Evolutionary conservation across 2,113 vertebrate genomes (phyloP).

Genomic region (Gnathonemus longibarbis): DNA sequence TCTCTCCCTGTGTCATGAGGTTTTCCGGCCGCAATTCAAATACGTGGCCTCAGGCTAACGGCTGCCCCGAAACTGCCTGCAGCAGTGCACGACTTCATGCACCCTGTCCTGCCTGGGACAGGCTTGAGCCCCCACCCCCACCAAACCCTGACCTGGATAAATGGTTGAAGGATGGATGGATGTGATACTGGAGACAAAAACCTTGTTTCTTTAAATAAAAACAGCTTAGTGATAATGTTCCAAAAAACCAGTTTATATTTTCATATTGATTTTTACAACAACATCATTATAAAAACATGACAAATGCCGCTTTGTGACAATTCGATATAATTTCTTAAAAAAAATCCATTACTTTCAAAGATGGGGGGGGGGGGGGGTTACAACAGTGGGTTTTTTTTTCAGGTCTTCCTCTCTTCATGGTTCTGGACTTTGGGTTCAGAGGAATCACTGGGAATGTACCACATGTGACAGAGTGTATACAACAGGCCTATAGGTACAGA

Average conservation of each 20-base stretch:
- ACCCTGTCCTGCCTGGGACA: background rate
- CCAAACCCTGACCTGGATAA: background rate
- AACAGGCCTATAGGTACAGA: no score
- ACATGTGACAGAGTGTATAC: background rate
- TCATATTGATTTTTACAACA: conserved; percentile 19
- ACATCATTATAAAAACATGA: conserved; percentile 19
- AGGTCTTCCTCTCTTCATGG: background rate
- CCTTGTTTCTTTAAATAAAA: background rate
- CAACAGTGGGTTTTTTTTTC: background rate
- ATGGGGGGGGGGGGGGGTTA: background rate
- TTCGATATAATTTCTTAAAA: conserved; percentile 11
- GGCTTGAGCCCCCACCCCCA: background rate
- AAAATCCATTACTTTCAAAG: conserved; percentile 6
- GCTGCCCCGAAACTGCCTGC: no score
- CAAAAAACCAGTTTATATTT: conserved; percentile 18
- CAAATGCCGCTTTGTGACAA: conserved; percentile 15
- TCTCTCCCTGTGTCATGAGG: background rate
- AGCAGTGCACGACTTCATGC: background rate
- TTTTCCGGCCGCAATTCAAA: background rate
- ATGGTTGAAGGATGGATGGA: background rate
- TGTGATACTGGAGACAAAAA: background rate
- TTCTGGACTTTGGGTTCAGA: background rate
- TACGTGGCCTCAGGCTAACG: background rate
- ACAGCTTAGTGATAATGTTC: background rate
- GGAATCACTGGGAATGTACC: background rate